Base-by-base conservation (phyloP, 2,888 invertebrate species). In the Galerucella pusilla region DNA sequence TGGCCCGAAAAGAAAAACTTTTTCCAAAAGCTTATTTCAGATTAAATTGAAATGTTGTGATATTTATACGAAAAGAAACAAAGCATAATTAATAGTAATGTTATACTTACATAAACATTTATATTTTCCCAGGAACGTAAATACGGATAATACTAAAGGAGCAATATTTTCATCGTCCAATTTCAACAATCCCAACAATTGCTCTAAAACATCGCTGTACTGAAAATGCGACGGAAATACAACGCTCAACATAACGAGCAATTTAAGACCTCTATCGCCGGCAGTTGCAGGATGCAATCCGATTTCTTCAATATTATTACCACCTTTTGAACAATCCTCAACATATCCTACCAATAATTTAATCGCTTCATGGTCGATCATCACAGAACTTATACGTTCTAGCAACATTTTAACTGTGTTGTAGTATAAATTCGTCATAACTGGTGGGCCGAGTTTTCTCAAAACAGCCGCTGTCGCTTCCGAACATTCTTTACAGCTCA, bases 331-430 rank as follows among this genome's bases (percentile, higher is more conserved):
- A 74, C 95, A 94, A 79, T 94, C 94, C 84, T 95, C 94, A 12
- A 88, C 88, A 75, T 87, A 88, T 14, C 87, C 86, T 14, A 80
- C 80, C 90, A 80, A 66, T 20, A 77, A 57, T 65, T 93, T 91
- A 81, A 98, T 91, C 0, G 97, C 94, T 78, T 94, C 94, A 83
- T 94, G 94, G 86, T 99, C 99, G 12, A 99, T 95, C 95, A 98
- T 96, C 6, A 99, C 97, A 0, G 97, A 97, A 78, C 97, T 97
- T 14, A 97, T 95, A 75, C 98, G 91, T 88, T 98, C 98, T 74
- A 99, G 88, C 65, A 99, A 88, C 93, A 96, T 96, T 89, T 98
- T 98, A 59, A 98, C 95, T 1, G 97, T 97, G 86, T 97, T 97
- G 89, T 98, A 98, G 87, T 98, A 96, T 52, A 97, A 89, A 88